phyloP scores from a whole-genome alignment of 2,113 vertebrate genomes.

The Noctilio leporinus region DNA sequence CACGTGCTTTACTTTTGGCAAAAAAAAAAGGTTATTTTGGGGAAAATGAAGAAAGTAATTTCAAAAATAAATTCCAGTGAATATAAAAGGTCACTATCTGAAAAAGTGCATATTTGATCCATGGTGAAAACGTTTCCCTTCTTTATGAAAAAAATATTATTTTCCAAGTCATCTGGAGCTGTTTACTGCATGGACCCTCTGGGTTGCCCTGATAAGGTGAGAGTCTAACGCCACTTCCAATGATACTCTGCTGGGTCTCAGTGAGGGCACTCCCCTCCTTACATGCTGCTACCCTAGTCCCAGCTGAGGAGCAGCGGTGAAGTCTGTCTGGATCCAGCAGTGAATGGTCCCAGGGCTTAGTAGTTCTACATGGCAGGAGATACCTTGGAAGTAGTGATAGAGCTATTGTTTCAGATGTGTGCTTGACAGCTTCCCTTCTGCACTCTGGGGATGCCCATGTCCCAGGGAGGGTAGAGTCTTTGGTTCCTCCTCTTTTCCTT shows the following conservation, averaged over 20 bases:
- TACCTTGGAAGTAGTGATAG: no score
- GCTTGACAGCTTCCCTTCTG: neutral
- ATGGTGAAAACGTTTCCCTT: neutral
- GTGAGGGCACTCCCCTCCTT: neutral
- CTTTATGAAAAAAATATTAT: neutral
- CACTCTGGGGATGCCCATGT: accelerated
- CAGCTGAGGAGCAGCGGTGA: neutral
- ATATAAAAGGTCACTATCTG: neutral
- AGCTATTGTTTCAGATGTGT: no score
- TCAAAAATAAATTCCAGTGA: neutral
- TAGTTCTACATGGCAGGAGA: neutral
- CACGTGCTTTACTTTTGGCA: neutral
- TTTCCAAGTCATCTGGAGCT: neutral
- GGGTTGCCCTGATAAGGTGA: neutral
- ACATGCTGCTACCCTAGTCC: accelerated
- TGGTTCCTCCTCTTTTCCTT: neutral
- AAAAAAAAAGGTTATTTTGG: neutral
- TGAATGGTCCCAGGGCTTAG: neutral
- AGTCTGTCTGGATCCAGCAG: neutral
- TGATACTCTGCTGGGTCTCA: neutral
- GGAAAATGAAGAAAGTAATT: neutral
- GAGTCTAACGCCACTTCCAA: neutral
- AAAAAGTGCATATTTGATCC: neutral
- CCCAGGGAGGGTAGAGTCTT: neutral
- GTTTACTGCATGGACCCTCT: neutral